Evolutionary conservation across 2,888 invertebrate species (phyloP), one percentile per base, ranked within the genome.

Genomic region (Acanthosepion lycidas): DNA sequence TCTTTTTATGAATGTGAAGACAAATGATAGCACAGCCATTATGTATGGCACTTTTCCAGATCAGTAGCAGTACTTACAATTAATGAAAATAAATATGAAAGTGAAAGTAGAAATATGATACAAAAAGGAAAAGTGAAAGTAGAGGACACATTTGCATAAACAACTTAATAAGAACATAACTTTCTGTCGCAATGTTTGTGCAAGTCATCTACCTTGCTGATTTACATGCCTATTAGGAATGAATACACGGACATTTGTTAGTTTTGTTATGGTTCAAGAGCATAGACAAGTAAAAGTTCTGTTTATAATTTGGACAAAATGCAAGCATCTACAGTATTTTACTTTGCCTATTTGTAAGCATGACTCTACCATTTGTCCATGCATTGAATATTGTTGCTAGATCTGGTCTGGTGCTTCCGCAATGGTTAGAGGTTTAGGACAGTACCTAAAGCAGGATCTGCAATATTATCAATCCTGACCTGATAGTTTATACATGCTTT

Each of bases 131-230:
- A 78, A n/a, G n/a, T 78, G 78, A n/a, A 78, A n/a, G 78, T n/a
- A n/a, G 5, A 78, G 33, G n/a, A 33, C 15, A n/a, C n/a, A 78
- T 78, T 78, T 78, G 78, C 78, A 78, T 78, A 78, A 78, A 78
- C n/a, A 78, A 78, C 78, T 78, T 78, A 78, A 78, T 78, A 78
- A 78, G 78, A n/a, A 78, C 78, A 78, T 78, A 78, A 78, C n/a
- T 33, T 78, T 78, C 78, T 78, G 78, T 78, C 78, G 78, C 78
- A 78, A n/a, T 78, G 78, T n/a, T 78, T 78, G n/a, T 18, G 78
- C 78, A 5, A n/a, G 15, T 78, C n/a, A 78, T 78, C n/a, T 78
- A 78, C 78, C n/a, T 78, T 15, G 15, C n/a, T 78, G 78, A 78
- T 78, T 78, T 78, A 78, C 78, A 33, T 78, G 78, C n/a, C n/a